Conservation (phyloP, 1,140 invertebrate genomes). For the Pogonomyrmex californicus region DNA sequence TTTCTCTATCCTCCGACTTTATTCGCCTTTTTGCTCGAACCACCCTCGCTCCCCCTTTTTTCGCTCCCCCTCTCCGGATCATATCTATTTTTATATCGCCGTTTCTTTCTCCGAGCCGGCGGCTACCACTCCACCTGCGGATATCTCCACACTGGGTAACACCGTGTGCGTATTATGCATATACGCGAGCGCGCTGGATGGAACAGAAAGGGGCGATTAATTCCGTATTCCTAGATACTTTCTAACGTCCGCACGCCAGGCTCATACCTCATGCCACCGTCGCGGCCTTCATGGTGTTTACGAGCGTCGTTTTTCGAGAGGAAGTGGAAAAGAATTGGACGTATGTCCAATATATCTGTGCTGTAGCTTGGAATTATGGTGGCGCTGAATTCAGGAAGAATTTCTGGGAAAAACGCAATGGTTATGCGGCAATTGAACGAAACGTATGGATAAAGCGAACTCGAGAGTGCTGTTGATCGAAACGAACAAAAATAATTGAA, state of each 20-base stretch:
- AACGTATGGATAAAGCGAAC: background rate
- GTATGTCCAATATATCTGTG: conserved; percentile 65
- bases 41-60: conserved; percentile 59
- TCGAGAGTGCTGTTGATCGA: background rate
- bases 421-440: conserved; percentile 26
- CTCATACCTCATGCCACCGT: conserved; percentile 74
- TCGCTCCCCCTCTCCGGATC: conserved; percentile 59
- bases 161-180: conserved; percentile 51
- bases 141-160: conserved; percentile 54
- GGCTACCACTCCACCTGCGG: conserved; percentile 64
- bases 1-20: conserved; percentile 66
- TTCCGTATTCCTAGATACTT: conserved; percentile 82
- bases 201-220: conserved; percentile 78
- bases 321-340: conserved; percentile 66
- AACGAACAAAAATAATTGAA: background rate
- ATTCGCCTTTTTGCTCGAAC: conserved; percentile 68
- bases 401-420: conserved; percentile 27
- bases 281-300: conserved; percentile 69
- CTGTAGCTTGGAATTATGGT: conserved; percentile 59
- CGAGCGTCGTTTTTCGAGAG: conserved; percentile 70
- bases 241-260: conserved; percentile 78
- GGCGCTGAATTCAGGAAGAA: conserved; percentile 16
- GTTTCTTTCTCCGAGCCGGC: conserved; percentile 73
- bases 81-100: conserved; percentile 81
- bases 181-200: conserved; percentile 1